Base-by-base conservation (phyloP, 2,797 vertebrate genomes). In the Pterois miles region DNA sequence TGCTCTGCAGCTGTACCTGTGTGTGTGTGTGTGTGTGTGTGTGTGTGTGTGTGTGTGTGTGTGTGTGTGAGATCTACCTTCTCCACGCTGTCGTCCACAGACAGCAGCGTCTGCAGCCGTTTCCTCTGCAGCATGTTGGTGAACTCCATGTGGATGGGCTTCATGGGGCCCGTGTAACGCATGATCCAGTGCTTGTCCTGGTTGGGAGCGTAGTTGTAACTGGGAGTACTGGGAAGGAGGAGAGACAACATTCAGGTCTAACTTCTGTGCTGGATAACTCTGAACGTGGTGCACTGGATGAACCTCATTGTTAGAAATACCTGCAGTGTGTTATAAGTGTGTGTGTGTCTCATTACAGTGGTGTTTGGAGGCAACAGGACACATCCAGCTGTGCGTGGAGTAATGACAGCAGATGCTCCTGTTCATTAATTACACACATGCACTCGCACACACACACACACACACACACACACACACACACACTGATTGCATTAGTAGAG, bases 101-200 rank as follows among this genome's bases (percentile, higher is more conserved):
- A 99, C 93, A 98, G 95, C 27, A 99, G 96, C 0, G 98, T 99
- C 86, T 99, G 98, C 76, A 99, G 96, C 1, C 98, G 95, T 70
- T 97, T 98, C 79, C 97, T 95, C 94, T 99, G 98, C 3, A 99
- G 94, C 95, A 98, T 90, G 93, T 99, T 99, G 81, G 98, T 99
- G 95, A 99, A 99, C 86, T 99, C 96, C 98, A 99, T 99, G 94
- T 99, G 98, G 82, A 99, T 97, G 34, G 98, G 98, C 80, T 95
- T 97, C 98, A 99, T 99, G 73, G 98, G 88, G 18, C 98, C 98
- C 0, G 97, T 99, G 92, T 99, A 99, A 8, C 98, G 95, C 97
- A 99, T 97, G 92, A 99, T 99, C 98, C 98, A 99, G 89, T 99
- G 98, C 86, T 99, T 99, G 94, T 99, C 98, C 0, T 94, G 96